Evolutionary conservation across 2,888 invertebrate genomes (phyloP).

Genomic region (Lottia scabra): DNA sequence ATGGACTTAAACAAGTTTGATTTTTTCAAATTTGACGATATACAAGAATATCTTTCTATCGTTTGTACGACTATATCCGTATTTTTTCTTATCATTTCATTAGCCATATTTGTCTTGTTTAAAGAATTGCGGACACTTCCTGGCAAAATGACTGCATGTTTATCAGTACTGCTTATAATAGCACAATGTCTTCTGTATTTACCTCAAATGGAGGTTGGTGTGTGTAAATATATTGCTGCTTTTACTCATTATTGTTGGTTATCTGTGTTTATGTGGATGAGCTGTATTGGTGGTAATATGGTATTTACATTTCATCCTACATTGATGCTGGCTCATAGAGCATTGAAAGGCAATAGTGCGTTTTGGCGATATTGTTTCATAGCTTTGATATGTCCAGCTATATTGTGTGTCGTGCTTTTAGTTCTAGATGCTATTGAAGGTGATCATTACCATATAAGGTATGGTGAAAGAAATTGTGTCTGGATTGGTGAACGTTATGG

Average conservation of each 20-base stretch:
- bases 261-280: not conserved
- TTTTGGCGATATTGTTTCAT: not conserved
- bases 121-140: not conserved
- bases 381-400: not conserved
- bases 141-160: not conserved
- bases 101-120: not conserved
- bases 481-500: conserved; percentile 6
- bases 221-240: not conserved
- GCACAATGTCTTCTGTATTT: not conserved
- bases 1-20: not conserved
- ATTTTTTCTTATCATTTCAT: not conserved
- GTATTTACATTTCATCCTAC: not conserved
- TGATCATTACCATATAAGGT: not conserved
- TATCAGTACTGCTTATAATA: not conserved
- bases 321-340: not conserved
- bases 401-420: not conserved
- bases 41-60: not conserved
- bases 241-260: not conserved
- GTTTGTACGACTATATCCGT: not conserved
- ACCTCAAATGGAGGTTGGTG: not conserved
- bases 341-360: not conserved
- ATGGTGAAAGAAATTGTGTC: conserved; percentile 9
- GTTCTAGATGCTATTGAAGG: not conserved
- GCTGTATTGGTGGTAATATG: not conserved
- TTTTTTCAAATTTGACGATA: not conserved